Conservation (phyloP, 2,888 invertebrate genomes). For the Lasiommata megera region DNA sequence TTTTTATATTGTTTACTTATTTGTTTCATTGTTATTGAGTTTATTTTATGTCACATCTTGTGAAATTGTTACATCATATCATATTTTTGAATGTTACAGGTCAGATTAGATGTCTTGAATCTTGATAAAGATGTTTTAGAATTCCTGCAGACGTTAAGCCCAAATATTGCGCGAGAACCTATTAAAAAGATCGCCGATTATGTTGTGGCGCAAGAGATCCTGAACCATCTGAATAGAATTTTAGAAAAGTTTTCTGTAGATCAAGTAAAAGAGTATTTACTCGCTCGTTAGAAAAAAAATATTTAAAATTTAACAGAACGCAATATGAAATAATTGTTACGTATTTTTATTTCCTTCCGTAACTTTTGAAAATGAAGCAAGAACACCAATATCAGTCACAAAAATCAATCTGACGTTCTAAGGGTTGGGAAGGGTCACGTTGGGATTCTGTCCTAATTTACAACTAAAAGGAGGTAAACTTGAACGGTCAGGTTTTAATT, state of each 20-base stretch:
- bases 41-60: not conserved
- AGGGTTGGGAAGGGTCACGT: too few relatives aligned
- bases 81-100: not conserved
- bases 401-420: too few relatives aligned
- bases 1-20: not conserved
- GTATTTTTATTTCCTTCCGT: too few relatives aligned
- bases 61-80: not conserved
- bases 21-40: not conserved
- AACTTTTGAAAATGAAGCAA: too few relatives aligned
- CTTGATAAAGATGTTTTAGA: slow-evolving; percentile 8
- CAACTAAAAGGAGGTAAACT: too few relatives aligned
- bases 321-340: too few relatives aligned
- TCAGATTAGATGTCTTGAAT: slow-evolving; percentile 3
- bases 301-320: too few relatives aligned
- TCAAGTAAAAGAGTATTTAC: slow-evolving; percentile 22
- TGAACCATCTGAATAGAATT: slow-evolving; percentile 15
- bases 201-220: slow-evolving; percentile 6
- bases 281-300: not conserved
- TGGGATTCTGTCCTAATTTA: too few relatives aligned
- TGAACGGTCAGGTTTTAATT: too few relatives aligned
- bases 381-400: too few relatives aligned
- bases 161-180: not conserved
- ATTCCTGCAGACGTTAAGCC: not conserved
- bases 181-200: not conserved
- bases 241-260: slow-evolving; percentile 8